Base-by-base conservation (phyloP, 1,140 invertebrate species). In the Heliconius hewitsoni region DNA sequence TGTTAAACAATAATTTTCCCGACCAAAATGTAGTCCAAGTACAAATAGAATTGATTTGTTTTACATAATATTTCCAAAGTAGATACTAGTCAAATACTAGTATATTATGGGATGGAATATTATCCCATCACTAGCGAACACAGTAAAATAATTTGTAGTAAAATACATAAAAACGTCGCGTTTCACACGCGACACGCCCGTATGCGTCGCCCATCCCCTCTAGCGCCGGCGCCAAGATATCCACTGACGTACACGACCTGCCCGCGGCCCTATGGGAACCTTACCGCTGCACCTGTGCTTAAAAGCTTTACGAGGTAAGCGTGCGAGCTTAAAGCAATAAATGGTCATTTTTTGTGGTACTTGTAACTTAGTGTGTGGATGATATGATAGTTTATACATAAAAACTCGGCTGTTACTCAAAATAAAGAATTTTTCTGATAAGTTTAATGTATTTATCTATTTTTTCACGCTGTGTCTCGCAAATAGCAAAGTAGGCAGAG, bases 151-250 rank as follows among this genome's bases (percentile, higher is more conserved):
- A 16, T 19, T 16, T 52, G 5, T 8, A 19, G 6, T 46, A 52
- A 52, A 60, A 60, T 23, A 52, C 34, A 9, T 76, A 18, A 71
- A 78, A 72, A 79, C 73, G 57, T 71, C 57, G 72, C 74, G 75
- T 81, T 79, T 60, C 46, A 84, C 79, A 71, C 79, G 87, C 83
- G 39, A 85, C 79, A 71, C 79, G 88, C 84, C 39, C 30, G 84
- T 87, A 77, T 86, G 52, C 74, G 19, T 8, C 3, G 8, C 52
- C 30, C 88, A 88, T 84, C 89, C 87, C 81, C 79, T 79, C 84
- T 85, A 87, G 86, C 91, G 90, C 91, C 88, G 91, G 90, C 91
- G 90, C 91, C 90, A 86, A 82, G 86, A 91, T 89, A 88, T 87
- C 87, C 87, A 90, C 86, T 84, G 87, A 86, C 86, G 86, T 85